Base-by-base conservation (phyloP, 2,888 invertebrate species). In the Thereva unica region DNA sequence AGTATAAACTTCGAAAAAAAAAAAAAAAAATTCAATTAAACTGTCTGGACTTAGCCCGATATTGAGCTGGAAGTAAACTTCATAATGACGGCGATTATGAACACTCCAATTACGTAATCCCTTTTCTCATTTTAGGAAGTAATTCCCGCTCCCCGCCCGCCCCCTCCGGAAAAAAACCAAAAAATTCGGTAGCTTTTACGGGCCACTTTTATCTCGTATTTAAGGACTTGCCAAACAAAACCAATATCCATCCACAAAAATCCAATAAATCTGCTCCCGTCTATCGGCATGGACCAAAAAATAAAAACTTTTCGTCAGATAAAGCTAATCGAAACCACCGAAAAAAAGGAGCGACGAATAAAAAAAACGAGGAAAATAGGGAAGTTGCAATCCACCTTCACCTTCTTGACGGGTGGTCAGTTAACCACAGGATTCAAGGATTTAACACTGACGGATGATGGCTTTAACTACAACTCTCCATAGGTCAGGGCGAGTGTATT, bases 161-260 rank as follows among this genome's bases (percentile, higher is more conserved):
- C 52, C 63, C 23, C n/a, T n/a, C 42, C 9, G 9, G 3, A 42
- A 9, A 8, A 42, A 42, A 8, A 9, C 42, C 2, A 7, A 42
- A 42, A 45, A 49, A 12, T 67, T 64, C 55, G 55, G 41, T n/a
- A 5, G n/a, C 10, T 5, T n/a, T 47, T 47, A 10, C 49, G 40
- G 45, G 66, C 49, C 52, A 53, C 40, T 53, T 68, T 57, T 57
- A 57, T 65, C 65, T 64, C 57, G 53, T 49, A 57, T 68, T 68
- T 65, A 68, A 68, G 68, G 65, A 68, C 68, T 68, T 65, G 65
- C 61, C 23, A 68, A 68, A 68, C 68, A 68, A 68, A 68, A 68
- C 65, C 68, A 68, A 68, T 68, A 68, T 68, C 65, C 59, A 65
- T 53, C 54, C 65, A 55, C 68, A 55, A 68, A 68, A 66, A 66